Evolutionary conservation across 1,140 invertebrate genomes (phyloP), one percentile per base, ranked within the genome.

Genomic region (Papilio helenus): DNA sequence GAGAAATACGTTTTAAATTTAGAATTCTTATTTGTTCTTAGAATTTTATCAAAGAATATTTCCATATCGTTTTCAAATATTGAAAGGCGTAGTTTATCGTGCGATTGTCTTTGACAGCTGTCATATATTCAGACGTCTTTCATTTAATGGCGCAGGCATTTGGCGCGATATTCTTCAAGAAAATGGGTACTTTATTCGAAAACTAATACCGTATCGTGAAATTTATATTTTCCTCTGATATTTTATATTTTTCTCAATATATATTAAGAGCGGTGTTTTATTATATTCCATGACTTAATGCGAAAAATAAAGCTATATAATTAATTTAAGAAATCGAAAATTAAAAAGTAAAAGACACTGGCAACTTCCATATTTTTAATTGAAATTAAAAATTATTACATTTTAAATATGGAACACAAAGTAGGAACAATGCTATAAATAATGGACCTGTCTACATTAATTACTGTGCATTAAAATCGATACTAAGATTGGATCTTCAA

Each of bases 61-160:
- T 61, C 58, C 58, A 61, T 61, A 61, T 61, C 23, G 26, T 61
- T 61, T 61, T 61, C 23, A 26, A 61, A 61, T 61, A 61, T 61
- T 61, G 58, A 20, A 61, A 61, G 58, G 58, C 58, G 58, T 26
- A 61, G 58, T 61, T 26, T 61, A 61, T 61, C 26, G 58, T 61
- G 12, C 58, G 23, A 61, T 26, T 61, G 58, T 61, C 58, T 61
- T 26, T 61, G 58, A 61, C 58, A 61, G 58, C 58, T 61, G 58
- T 61, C 23, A 61, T 61, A 20, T 51, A 29, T 4, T 61, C 8
- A 26, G 58, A 61, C 20, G 23, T 61, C 58, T 61, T 61, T 55
- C 51, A n/a, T 55, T 55, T 61, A 61, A 61, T 61, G 58, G 58
- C 23, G 23, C 58, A 4, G 10, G 10, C 58, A 61, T 26, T 23